Evolutionary conservation across 2,888 invertebrate genomes (phyloP), one percentile per base, ranked within the genome.

Genomic region (Trichogramma dendrolimi): DNA sequence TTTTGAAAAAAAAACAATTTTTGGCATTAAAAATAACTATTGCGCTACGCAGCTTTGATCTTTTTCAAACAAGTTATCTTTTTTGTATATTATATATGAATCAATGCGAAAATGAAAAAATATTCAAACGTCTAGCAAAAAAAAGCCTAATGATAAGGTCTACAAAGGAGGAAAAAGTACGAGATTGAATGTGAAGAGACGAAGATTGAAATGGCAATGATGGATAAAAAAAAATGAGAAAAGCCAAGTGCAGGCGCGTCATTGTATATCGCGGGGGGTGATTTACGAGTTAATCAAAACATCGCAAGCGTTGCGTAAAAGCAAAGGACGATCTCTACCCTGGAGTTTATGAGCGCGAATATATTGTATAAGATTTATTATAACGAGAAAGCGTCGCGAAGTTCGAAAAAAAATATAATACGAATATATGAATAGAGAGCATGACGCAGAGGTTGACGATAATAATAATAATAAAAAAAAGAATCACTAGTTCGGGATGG

Each of bases 391-490:
- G 27, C 27, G 27, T 27, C 27, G 27, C 3, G 27, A 27, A 2
- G 27, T 27, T 27, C 27, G 27, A 27, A 27, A 1, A 27, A 27
- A 27, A 27, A 27, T 27, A 27, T 27, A 2, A 27, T 2, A 27
- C 27, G 27, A 27, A 27, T 27, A 27, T 2, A 27, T 27, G 27
- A 27, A 27, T 27, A 27, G 27, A 27, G 1, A 27, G 27, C 69
- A 66, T 68, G 66, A 65, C 62, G 61, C 41, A 67, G 69, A 63
- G 62, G 67, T 66, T 64, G 65, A 69, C 67, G 67, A 69, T 67
- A 66, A 67, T 54, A 27, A 27, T 59, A 62, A 63, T 60, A 66
- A 64, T 56, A 55, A 65, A 53, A 50, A 60, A 48, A 44, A 62
- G 39, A 57, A 54, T 44, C 56, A 27, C 27, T 27, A 27, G 27